Evolutionary conservation across 2,797 vertebrate species (phyloP).

Genomic region (Moxostoma hubbsi): DNA sequence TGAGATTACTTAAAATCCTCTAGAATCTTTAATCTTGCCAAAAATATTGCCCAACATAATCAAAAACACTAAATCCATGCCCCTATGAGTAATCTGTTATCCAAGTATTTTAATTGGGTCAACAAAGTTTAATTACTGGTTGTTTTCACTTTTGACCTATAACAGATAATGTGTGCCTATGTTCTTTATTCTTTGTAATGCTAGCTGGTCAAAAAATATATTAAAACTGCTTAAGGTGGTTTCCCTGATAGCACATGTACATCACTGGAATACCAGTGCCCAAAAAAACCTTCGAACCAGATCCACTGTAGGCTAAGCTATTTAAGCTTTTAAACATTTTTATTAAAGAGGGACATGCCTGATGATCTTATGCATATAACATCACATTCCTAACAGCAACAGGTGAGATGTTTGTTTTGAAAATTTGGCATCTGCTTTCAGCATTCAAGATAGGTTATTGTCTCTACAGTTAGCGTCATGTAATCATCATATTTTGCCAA

Average conservation of each 20-base stretch:
- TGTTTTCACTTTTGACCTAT: not conserved
- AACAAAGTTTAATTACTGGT: not conserved
- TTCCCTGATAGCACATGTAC: not conserved
- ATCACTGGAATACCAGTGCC: not conserved
- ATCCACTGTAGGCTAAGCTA: not conserved
- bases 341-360: not conserved
- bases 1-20: not conserved
- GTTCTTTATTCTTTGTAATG: constrained; percentile 1
- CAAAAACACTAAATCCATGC: not conserved
- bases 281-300: too few relatives aligned
- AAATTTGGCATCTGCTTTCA: too few relatives aligned
- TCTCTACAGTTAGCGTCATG: not conserved
- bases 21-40: constrained; percentile 21
- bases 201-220: too few relatives aligned
- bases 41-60: constrained; percentile 5
- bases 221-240: not conserved
- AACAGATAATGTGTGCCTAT: not conserved
- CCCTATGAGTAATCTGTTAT: not conserved
- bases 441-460: too few relatives aligned
- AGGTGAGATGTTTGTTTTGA: not conserved
- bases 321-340: not conserved
- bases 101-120: not conserved
- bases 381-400: not conserved
- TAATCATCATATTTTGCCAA: not conserved
- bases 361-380: not conserved